Percentiles rank a stretch among this genome's conserved stretches.
These are phyloP conservation scores for Drosophila ezoana DNA, from an alignment of 2,888 invertebrate genomes.

Conservation along the genomic window DNA sequence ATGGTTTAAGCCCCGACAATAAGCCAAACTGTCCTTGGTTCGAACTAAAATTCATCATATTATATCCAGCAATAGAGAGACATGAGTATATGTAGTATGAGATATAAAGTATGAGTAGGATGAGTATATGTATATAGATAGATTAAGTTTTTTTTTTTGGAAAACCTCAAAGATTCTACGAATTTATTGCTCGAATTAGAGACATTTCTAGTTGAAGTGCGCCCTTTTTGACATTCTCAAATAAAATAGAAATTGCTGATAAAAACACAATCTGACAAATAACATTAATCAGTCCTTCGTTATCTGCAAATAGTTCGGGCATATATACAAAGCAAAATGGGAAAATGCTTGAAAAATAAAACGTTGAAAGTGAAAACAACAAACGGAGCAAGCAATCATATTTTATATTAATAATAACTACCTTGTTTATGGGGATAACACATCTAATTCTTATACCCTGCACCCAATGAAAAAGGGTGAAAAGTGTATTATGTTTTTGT, in stretches of 20 bases:
- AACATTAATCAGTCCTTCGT: not conserved
- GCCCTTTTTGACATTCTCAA: not conserved
- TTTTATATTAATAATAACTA: conserved; percentile 27
- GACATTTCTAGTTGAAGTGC: not conserved
- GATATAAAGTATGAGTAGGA: too few relatives aligned
- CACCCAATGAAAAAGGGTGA: too few relatives aligned
- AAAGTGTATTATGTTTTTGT: too few relatives aligned
- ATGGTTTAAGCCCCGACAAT: too few relatives aligned
- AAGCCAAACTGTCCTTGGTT: too few relatives aligned
- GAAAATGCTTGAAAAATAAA: not conserved
- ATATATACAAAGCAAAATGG: not conserved
- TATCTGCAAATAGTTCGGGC: not conserved
- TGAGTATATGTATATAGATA: too few relatives aligned
- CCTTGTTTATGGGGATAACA: not conserved
- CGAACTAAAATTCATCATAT: too few relatives aligned
- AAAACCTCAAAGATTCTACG: not conserved
- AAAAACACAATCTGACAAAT: not conserved
- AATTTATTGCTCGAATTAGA: not conserved
- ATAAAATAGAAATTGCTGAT: not conserved
- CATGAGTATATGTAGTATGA: too few relatives aligned
- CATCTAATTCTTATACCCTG: not conserved
- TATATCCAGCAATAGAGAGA: too few relatives aligned
- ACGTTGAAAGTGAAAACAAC: conserved; percentile 1
- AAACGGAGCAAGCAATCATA: conserved; percentile 20
- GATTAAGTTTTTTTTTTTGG: too few relatives aligned